phyloP scores from a whole-genome alignment of 2,797 vertebrate species.

The Ibycter americanus region DNA sequence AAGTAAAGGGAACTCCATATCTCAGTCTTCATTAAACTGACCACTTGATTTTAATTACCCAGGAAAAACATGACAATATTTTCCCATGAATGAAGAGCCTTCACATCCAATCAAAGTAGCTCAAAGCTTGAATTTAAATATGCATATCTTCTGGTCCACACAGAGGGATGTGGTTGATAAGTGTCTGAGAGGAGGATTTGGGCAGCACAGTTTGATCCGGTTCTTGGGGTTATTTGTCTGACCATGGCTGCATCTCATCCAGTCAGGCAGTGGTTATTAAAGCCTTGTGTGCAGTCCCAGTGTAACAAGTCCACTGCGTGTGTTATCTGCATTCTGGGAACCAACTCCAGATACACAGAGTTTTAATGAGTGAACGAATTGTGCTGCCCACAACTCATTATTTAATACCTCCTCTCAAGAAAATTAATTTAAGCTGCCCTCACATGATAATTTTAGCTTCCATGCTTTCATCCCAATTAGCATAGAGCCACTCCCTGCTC shows the following conservation, averaged over 20 bases:
- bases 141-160: background rate
- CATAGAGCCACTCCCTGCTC: background rate
- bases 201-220: background rate
- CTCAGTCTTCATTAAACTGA: conserved; percentile 6
- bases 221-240: background rate
- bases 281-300: background rate
- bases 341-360: background rate
- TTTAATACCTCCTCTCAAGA: conserved; percentile 9
- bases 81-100: background rate
- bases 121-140: background rate
- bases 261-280: background rate
- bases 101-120: background rate
- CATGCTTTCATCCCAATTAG: background rate
- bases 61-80: background rate
- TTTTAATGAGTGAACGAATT: conserved; percentile 19
- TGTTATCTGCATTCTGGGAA: conserved; percentile 11
- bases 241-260: background rate
- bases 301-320: background rate
- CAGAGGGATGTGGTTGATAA: background rate
- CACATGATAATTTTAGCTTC: conserved; percentile 2
- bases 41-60: conserved; percentile 33
- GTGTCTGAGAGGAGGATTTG: background rate
- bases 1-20: background rate
- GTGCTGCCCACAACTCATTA: conserved; percentile 9
- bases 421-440: background rate